Percentiles rank a stretch among this genome's conserved stretches.
Conservation (phyloP, 2,113 vertebrate genomes). For the Sylvia atricapilla region DNA sequence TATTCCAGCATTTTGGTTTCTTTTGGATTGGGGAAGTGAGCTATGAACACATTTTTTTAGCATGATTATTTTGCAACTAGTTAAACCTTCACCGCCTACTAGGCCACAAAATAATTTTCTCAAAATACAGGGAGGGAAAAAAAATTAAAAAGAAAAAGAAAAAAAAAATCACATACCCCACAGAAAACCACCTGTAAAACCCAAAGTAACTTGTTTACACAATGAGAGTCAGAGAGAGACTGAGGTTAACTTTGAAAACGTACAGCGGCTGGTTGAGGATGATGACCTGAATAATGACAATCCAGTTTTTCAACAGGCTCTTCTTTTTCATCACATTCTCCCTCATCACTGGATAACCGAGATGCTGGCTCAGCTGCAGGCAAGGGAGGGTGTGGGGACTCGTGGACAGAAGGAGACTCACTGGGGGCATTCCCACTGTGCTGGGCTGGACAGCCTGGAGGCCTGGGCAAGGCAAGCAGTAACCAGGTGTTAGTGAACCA, state of each 20-base stretch:
- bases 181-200: neutral
- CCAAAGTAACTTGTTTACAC: neutral
- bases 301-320: conserved; percentile 94
- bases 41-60: neutral
- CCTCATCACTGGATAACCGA: conserved; percentile 95
- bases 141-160: neutral
- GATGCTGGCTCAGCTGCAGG: conserved; percentile 82
- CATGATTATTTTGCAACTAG: neutral
- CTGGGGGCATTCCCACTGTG: conserved; percentile 80
- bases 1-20: neutral
- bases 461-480: conserved; percentile 71
- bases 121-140: neutral
- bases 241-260: conserved; percentile 52
- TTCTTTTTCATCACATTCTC: conserved; percentile 95
- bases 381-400: conserved; percentile 84
- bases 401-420: conserved; percentile 82
- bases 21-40: neutral
- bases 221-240: neutral
- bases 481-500: neutral
- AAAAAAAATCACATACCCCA: neutral
- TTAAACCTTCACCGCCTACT: neutral
- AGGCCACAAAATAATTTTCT: neutral
- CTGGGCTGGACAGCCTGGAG: conserved; percentile 84
- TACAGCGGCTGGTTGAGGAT: conserved; percentile 97
- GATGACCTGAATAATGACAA: conserved; percentile 98